Conservation (phyloP, 64 coral and sea anemone genomes). For the Actinia tenebrosa region DNA sequence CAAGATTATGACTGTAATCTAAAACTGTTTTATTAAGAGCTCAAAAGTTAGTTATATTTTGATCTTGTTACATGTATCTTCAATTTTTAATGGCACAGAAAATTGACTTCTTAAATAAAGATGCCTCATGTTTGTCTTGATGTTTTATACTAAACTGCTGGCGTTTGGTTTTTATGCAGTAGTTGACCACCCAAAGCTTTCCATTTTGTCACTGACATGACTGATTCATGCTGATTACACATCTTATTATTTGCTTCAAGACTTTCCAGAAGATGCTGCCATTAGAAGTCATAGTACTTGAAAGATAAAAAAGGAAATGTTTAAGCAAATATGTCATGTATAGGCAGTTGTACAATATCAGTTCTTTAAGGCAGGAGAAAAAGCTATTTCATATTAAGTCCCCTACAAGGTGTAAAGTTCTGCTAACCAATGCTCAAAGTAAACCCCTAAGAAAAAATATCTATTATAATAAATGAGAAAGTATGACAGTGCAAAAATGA, state of each 20-base stretch:
- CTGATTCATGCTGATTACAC: not conserved
- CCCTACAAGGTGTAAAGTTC: no score
- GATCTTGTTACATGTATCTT: not conserved
- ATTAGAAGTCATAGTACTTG: conserved; percentile 6
- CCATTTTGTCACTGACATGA: not conserved
- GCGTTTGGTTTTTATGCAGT: not conserved
- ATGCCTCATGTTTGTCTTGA: not conserved
- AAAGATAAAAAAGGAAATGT: not conserved
- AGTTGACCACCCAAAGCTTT: not conserved
- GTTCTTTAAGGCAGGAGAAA: no score
- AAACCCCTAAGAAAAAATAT: no score
- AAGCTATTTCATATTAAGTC: no score
- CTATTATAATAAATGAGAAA: no score
- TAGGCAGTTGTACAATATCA: no score
- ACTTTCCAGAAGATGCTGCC: not conserved
- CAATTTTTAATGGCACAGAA: not conserved
- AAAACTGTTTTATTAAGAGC: no score
- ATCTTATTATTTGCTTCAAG: not conserved
- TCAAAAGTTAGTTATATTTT: not conserved
- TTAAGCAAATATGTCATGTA: not conserved
- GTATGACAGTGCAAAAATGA: no score
- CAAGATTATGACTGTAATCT: no score
- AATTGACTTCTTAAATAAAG: no score
- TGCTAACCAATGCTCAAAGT: no score
- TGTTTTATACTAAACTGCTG: not conserved